These are phyloP conservation scores for Flabesymbios commensalis DNA, from an alignment of 2,888 invertebrate genomes.

Conservation along the genomic window DNA sequence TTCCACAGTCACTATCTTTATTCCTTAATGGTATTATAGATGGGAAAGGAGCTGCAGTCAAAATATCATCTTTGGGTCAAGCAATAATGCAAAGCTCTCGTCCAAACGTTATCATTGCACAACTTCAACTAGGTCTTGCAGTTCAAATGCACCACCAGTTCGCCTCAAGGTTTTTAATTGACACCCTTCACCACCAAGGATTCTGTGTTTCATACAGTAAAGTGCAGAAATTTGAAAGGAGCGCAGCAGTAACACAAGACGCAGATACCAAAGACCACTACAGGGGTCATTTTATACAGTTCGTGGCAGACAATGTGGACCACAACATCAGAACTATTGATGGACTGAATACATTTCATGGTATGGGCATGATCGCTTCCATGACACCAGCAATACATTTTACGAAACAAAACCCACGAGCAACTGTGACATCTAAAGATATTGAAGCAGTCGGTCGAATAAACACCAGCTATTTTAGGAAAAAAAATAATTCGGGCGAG, in stretches of 20 bases:
- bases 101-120: slow-evolving; percentile 26
- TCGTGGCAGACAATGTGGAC: slow-evolving; percentile 43
- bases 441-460: no score
- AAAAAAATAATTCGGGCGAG: no score
- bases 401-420: no score
- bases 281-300: slow-evolving; percentile 33
- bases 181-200: slow-evolving; percentile 30
- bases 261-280: slow-evolving; percentile 15
- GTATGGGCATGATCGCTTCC: slow-evolving; percentile 40
- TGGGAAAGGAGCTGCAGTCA: not conserved
- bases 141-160: no score
- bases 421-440: no score
- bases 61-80: slow-evolving; percentile 33
- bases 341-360: slow-evolving; percentile 38
- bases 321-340: slow-evolving; percentile 40
- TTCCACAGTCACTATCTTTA: not conserved
- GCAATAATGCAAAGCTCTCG: slow-evolving; percentile 30
- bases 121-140: slow-evolving; percentile 33
- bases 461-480: no score
- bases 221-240: slow-evolving; percentile 33
- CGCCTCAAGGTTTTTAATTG: slow-evolving; percentile 36
- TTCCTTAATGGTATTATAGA: not conserved
- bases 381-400: slow-evolving; percentile 37
- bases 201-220: slow-evolving; percentile 36
- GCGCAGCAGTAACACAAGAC: slow-evolving; percentile 25